Conservation (phyloP, 2,113 vertebrate genomes). For the Pelvicachromis taeniatus region DNA sequence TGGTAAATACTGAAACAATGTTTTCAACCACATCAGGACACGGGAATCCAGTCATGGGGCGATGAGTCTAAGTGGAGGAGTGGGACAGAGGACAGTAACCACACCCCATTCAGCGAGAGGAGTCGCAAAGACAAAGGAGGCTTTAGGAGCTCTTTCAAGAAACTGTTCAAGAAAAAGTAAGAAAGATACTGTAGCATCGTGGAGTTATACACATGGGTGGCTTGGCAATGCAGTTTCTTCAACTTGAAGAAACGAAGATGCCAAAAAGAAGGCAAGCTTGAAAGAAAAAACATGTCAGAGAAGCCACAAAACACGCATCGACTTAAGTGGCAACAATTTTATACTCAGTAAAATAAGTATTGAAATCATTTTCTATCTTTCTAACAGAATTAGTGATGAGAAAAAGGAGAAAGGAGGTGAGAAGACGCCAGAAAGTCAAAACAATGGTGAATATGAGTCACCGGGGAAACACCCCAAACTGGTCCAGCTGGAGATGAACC, state of each 20-base stretch:
- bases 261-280: background rate
- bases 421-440: slow-evolving; percentile 71
- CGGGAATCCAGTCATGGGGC: slow-evolving; percentile 55
- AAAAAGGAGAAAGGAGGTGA: slow-evolving; percentile 81
- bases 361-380: background rate
- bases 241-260: fast-evolving
- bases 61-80: slow-evolving; percentile 75
- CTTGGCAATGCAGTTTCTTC: background rate
- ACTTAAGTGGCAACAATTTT: too few species aligned
- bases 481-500: slow-evolving; percentile 74
- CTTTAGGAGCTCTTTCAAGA: slow-evolving; percentile 96
- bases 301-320: too few species aligned
- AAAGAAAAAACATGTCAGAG: background rate
- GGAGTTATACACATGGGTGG: background rate
- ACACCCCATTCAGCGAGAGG: slow-evolving; percentile 88
- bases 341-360: background rate
- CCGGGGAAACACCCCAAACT: slow-evolving; percentile 65
- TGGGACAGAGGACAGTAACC: slow-evolving; percentile 81
- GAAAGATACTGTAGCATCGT: slow-evolving; percentile 21
- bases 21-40: slow-evolving; percentile 50
- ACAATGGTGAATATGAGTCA: slow-evolving; percentile 70
- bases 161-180: slow-evolving; percentile 99
- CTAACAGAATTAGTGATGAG: slow-evolving; percentile 76
- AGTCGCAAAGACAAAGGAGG: slow-evolving; percentile 93
- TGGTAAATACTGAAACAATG: background rate